These are phyloP conservation scores for Argentina silus DNA, from an alignment of 2,797 vertebrate species.

Conservation along the genomic window DNA sequence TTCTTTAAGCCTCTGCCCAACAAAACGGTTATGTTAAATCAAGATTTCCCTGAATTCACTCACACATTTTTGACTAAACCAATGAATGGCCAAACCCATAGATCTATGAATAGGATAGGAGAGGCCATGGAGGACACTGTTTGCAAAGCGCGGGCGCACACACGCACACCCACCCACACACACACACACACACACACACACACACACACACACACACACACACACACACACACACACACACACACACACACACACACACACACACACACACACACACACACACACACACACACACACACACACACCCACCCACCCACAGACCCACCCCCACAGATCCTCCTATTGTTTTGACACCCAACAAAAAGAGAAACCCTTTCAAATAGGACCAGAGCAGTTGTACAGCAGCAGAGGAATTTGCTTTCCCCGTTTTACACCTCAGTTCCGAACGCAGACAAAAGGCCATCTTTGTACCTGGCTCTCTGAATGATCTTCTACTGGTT, in stretches of 20 bases:
- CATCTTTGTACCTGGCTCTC: slow-evolving; percentile 72
- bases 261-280: too few species aligned
- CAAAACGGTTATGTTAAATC: slow-evolving; percentile 6
- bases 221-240: too few species aligned
- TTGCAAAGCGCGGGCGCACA: slow-evolving; percentile 49
- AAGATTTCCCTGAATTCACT: slow-evolving; percentile 12
- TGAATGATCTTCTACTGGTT: slow-evolving; percentile 75
- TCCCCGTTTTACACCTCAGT: slow-evolving; percentile 76
- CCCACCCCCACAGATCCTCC: slow-evolving; percentile 65
- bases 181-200: too few species aligned
- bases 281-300: too few species aligned
- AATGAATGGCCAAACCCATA: slow-evolving; percentile 42
- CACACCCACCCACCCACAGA: too few species aligned
- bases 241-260: slow-evolving; percentile 24
- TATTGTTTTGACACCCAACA: slow-evolving; percentile 71
- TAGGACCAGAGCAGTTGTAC: slow-evolving; percentile 60
- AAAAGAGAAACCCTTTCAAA: slow-evolving; percentile 78
- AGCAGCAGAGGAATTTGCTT: slow-evolving; percentile 78
- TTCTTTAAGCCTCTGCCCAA: background rate
- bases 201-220: slow-evolving; percentile 16
- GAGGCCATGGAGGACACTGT: slow-evolving; percentile 47
- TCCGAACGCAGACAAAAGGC: slow-evolving; percentile 65
- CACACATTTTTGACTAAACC: slow-evolving; percentile 14
- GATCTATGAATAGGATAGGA: slow-evolving; percentile 51
- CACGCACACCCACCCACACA: too few species aligned